These are phyloP conservation scores for human DNA, from an alignment of 2,113 vertebrate genomes.

Conservation along the genomic window GRCh38 chr1:88558501-88559000, in stretches of 20 bases:
- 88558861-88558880: background rate
- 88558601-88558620: background rate
- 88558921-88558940: background rate
- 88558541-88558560: background rate
- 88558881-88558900: background rate
- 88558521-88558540: background rate
- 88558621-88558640: background rate
- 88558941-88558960: background rate
- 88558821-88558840: constrained; percentile 3
- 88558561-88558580: background rate
- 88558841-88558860: background rate
- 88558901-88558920: background rate
- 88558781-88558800: background rate
- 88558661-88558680: background rate
- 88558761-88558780: background rate
- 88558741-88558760: background rate
- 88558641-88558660: background rate
- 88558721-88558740: background rate
- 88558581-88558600: background rate
- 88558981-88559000: background rate
- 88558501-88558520: background rate
- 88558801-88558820: background rate
- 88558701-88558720: background rate
- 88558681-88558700: background rate
- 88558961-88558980: background rate